These are phyloP conservation scores for Nudaria mundana DNA, from an alignment of 2,888 invertebrate species.

Conservation along the genomic window DNA sequence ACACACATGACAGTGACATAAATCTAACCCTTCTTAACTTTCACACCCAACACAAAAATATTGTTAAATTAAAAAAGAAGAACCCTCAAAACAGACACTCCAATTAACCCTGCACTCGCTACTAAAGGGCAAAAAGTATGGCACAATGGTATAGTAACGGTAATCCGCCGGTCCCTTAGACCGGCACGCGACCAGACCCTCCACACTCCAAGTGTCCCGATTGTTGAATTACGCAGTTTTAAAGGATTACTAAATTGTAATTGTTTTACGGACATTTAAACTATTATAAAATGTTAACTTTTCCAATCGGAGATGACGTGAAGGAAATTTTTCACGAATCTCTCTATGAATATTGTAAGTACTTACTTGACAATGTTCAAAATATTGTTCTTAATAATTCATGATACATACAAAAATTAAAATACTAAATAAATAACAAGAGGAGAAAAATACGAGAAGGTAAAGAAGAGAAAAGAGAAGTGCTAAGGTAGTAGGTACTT, in stretches of 20 bases:
- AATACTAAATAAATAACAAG: too few relatives aligned
- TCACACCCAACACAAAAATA: constrained; percentile 17
- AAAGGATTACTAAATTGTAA: constrained; percentile 33
- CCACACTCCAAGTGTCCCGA: constrained; percentile 30
- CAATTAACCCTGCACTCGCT: constrained; percentile 39
- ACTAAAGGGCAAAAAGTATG: constrained; percentile 40
- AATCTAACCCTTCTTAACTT: constrained; percentile 5
- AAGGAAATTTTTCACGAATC: too few relatives aligned
- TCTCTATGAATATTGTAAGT: too few relatives aligned
- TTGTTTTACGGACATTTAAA: constrained; percentile 31
- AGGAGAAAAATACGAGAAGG: too few relatives aligned
- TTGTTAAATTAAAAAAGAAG: constrained; percentile 21
- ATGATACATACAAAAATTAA: too few relatives aligned
- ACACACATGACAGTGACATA: constrained; percentile 1
- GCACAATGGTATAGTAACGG: constrained; percentile 51
- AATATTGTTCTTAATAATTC: too few relatives aligned
- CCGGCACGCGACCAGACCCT: constrained; percentile 40
- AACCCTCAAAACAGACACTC: constrained; percentile 30
- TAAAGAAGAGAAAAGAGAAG: too few relatives aligned
- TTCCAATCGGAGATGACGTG: too few relatives aligned
- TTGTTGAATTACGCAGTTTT: constrained; percentile 38
- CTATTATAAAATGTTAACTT: constrained; percentile 15
- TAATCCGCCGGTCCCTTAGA: constrained; percentile 47
- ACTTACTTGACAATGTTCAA: too few relatives aligned
- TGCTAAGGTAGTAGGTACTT: too few relatives aligned